Evolutionary conservation across 2,113 vertebrate genomes (phyloP).

Genomic region (Gnathonemus longibarbis): DNA sequence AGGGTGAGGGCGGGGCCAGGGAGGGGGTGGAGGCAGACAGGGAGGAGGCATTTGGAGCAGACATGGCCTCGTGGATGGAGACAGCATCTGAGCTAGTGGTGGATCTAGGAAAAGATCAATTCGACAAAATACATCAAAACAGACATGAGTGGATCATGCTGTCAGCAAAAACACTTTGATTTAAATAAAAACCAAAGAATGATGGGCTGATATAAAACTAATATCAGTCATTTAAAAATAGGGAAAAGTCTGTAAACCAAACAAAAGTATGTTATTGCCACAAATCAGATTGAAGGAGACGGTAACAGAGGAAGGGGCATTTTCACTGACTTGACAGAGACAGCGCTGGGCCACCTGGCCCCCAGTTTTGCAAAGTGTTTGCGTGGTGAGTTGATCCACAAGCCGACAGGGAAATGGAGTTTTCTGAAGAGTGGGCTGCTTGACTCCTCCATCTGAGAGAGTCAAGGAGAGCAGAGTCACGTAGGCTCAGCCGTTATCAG

Average conservation of each 20-base stretch:
- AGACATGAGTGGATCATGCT: background rate
- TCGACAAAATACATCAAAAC: background rate
- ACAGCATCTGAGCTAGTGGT: constrained; percentile 65
- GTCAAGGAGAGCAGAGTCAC: constrained; percentile 28
- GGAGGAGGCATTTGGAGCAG: constrained; percentile 57
- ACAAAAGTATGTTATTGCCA: background rate
- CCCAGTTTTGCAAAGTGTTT: constrained; percentile 86
- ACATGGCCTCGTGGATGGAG: constrained; percentile 59
- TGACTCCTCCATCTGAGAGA: constrained; percentile 75
- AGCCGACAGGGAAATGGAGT: constrained; percentile 82
- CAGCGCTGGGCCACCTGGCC: constrained; percentile 79
- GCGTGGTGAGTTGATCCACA: constrained; percentile 88
- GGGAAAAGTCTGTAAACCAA: background rate
- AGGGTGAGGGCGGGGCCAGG: constrained; percentile 57
- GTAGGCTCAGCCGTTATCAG: background rate
- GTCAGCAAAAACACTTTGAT: background rate
- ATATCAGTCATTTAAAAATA: background rate
- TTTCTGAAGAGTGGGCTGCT: constrained; percentile 82
- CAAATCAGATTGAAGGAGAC: background rate
- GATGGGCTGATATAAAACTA: background rate
- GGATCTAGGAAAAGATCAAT: constrained; percentile 49
- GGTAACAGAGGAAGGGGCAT: background rate
- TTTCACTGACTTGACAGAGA: constrained; percentile 77
- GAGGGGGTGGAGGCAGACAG: constrained; percentile 61
- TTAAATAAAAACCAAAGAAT: background rate